These are phyloP conservation scores for Stenichneumon culpator DNA, from an alignment of 2,888 invertebrate species.

Conservation along the genomic window DNA sequence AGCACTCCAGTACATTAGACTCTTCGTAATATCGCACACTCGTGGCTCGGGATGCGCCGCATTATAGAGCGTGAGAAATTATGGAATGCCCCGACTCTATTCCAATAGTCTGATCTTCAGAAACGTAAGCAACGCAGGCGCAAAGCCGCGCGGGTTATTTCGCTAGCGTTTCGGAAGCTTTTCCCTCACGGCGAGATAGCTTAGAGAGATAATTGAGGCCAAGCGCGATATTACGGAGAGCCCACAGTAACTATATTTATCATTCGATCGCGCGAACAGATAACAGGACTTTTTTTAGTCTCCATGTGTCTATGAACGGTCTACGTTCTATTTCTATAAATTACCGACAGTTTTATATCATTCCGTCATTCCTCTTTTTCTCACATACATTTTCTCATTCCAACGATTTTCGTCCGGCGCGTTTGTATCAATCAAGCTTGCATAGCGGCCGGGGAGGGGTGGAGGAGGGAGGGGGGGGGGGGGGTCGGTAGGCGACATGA, in stretches of 20 bases:
- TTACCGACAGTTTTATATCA: slow-evolving; percentile 14
- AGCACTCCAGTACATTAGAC: background rate
- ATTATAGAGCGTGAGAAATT: too few species aligned
- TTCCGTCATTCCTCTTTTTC: background rate
- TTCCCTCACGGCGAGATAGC: too few species aligned
- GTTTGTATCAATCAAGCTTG: slow-evolving; percentile 79
- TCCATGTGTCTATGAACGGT: background rate
- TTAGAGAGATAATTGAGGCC: too few species aligned
- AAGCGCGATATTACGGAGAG: too few species aligned
- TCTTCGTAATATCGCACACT: too few species aligned
- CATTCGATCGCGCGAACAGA: background rate
- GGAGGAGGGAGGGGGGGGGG: too few species aligned
- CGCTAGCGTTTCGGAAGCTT: too few species aligned
- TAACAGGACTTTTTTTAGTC: background rate
- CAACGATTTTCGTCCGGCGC: slow-evolving; percentile 68
- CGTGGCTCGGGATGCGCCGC: too few species aligned
- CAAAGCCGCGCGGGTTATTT: too few species aligned
- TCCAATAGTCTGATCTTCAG: too few species aligned
- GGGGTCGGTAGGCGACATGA: slow-evolving; percentile 74
- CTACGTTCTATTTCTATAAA: background rate
- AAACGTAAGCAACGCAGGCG: too few species aligned
- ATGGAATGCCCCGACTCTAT: too few species aligned
- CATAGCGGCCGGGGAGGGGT: background rate
- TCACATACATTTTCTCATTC: slow-evolving; percentile 15
- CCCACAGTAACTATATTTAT: background rate